Percentiles rank a stretch among this genome's conserved stretches.
Evolutionary conservation across 2,113 vertebrate genomes (phyloP).

Genomic region (Sporophila hypoxantha): DNA sequence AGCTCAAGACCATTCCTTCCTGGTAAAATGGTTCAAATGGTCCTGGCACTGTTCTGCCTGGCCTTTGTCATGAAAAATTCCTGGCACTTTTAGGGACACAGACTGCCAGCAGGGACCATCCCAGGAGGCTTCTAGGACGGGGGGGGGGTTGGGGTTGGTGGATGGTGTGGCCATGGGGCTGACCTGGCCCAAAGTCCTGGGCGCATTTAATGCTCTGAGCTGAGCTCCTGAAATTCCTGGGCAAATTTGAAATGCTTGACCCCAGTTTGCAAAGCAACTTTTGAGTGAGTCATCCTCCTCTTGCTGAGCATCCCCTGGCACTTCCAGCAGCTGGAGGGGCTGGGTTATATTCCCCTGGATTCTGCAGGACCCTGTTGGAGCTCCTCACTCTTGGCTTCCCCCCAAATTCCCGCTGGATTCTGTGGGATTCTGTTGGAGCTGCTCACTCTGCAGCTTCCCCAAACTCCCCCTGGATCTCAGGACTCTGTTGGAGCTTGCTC

Average conservation of each 20-base stretch:
- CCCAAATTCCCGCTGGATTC: background rate
- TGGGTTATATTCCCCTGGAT: background rate
- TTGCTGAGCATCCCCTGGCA: background rate
- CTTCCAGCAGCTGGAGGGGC: background rate
- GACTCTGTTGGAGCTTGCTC: background rate
- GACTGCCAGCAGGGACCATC: background rate
- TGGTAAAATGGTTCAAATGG: background rate
- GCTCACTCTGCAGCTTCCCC: background rate
- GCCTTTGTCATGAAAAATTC: background rate
- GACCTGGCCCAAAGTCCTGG: fast-evolving
- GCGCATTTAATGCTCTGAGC: background rate
- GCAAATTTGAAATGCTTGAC: background rate
- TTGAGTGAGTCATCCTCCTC: background rate
- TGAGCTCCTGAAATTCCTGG: background rate
- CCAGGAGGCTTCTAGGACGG: background rate
- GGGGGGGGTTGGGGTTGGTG: too few species aligned
- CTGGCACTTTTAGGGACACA: background rate
- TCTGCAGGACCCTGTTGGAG: background rate
- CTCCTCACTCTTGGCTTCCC: background rate
- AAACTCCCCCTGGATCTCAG: background rate
- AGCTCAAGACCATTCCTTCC: background rate
- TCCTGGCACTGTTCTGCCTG: background rate
- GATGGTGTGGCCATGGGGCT: background rate
- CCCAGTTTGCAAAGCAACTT: background rate
- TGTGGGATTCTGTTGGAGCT: background rate